Evolutionary conservation across 2,888 invertebrate species (phyloP).

Genomic region (Xylota segnis): DNA sequence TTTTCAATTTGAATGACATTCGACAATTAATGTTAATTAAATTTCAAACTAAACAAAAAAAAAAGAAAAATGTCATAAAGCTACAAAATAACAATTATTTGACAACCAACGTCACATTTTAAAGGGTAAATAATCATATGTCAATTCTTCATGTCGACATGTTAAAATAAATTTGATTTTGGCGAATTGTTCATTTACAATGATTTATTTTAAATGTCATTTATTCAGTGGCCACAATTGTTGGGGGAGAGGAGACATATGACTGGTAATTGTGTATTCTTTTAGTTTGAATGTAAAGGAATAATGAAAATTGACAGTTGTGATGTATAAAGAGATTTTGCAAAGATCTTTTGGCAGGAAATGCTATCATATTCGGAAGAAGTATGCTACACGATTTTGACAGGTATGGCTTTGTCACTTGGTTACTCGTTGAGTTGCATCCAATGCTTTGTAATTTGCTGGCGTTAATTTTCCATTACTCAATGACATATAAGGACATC

Average conservation of each 20-base stretch:
- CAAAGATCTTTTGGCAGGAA: too few species aligned
- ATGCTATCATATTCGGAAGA: too few species aligned
- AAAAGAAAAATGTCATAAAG: not conserved
- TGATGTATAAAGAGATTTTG: too few species aligned
- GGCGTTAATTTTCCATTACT: too few species aligned
- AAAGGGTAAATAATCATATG: constrained; percentile 33
- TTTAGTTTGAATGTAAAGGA: not conserved
- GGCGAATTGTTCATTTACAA: not conserved
- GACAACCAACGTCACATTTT: constrained; percentile 33
- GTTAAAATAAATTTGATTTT: constrained; percentile 40
- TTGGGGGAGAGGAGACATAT: not conserved
- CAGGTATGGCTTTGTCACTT: too few species aligned
- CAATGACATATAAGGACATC: too few species aligned
- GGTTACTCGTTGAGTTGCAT: too few species aligned
- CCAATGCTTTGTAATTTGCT: too few species aligned
- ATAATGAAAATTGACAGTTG: too few species aligned
- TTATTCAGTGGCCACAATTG: not conserved
- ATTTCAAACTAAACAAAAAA: constrained; percentile 20
- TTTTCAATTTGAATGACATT: constrained; percentile 38
- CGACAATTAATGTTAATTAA: constrained; percentile 54
- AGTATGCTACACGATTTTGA: too few species aligned
- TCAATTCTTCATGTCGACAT: constrained; percentile 32
- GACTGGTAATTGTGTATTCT: too few species aligned
- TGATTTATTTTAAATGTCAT: constrained; percentile 4
- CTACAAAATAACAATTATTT: constrained; percentile 21